phyloP scores from a whole-genome alignment of 1,140 invertebrate species.

The Orchesella cincta region DNA sequence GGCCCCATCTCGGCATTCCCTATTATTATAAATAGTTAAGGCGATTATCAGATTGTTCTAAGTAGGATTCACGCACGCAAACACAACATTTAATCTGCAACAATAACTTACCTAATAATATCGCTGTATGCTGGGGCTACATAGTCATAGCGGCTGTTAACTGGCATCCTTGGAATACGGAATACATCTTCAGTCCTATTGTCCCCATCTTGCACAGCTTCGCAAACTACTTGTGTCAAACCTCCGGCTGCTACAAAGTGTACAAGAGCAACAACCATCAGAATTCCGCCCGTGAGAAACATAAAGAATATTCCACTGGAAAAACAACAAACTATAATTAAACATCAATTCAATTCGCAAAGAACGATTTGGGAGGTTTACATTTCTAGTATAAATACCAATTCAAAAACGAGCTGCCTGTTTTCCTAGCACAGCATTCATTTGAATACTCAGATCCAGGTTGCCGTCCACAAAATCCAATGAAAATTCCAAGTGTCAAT shows the following conservation, averaged over 20 bases:
- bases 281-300: constrained; percentile 33
- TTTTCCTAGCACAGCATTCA: constrained; percentile 47
- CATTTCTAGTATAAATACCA: constrained; percentile 30
- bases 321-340: constrained; percentile 8
- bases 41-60: too few relatives aligned
- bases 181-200: constrained; percentile 44
- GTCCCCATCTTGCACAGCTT: constrained; percentile 40
- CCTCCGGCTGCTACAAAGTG: constrained; percentile 40
- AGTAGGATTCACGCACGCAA: too few relatives aligned
- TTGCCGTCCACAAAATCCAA: constrained; percentile 49
- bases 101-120: too few relatives aligned
- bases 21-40: too few relatives aligned
- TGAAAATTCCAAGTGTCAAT: constrained; percentile 45
- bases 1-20: constrained; percentile 30
- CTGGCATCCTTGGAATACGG: constrained; percentile 36
- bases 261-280: constrained; percentile 33
- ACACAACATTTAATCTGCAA: background rate
- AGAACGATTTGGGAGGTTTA: background rate
- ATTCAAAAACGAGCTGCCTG: constrained; percentile 44
- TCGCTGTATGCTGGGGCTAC: constrained; percentile 37
- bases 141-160: constrained; percentile 39
- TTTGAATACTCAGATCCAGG: constrained; percentile 46
- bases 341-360: background rate
- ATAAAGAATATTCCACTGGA: constrained; percentile 46
- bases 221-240: constrained; percentile 43